Percentiles rank a stretch among this genome's conserved stretches.
These are phyloP conservation scores for Acrocyrtus sp. DNA, from an alignment of 2,888 invertebrate species.

Conservation along the genomic window DNA sequence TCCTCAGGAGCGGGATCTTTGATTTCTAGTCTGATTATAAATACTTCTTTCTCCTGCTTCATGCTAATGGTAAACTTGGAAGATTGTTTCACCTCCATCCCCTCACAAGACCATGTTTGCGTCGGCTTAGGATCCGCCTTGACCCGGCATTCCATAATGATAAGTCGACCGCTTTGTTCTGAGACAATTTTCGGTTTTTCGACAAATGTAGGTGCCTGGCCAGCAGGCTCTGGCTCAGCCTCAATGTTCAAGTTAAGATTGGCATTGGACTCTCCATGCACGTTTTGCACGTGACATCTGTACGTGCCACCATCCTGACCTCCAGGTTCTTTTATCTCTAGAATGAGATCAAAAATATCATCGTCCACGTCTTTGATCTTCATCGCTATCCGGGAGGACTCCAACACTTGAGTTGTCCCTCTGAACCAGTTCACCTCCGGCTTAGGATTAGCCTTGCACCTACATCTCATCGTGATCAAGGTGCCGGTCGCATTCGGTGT, in stretches of 20 bases:
- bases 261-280: conserved; percentile 95
- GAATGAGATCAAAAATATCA: conserved; percentile 86
- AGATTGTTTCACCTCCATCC: conserved; percentile 81
- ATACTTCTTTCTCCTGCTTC: conserved; percentile 76
- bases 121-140: conserved; percentile 84
- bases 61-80: conserved; percentile 82
- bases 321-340: conserved; percentile 90
- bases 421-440: conserved; percentile 96
- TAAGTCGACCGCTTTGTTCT: conserved; percentile 82
- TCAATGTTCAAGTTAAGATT: conserved; percentile 89
- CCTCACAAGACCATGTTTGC: conserved; percentile 85
- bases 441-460: conserved; percentile 93
- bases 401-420: conserved; percentile 85
- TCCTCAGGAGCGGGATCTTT: conserved; percentile 94
- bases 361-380: conserved; percentile 81
- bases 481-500: conserved; percentile 98
- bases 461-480: conserved; percentile 96
- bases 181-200: conserved; percentile 90
- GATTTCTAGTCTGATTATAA: conserved; percentile 86
- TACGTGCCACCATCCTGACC: conserved; percentile 97
- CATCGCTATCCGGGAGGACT: conserved; percentile 85
- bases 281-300: conserved; percentile 97
- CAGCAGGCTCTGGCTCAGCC: conserved; percentile 96
- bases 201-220: conserved; percentile 92
- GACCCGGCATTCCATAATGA: conserved; percentile 88